A percentile compares a stretch with the other conserved stretches of the same genome.
These are phyloP conservation scores for Malurus elegans DNA, from an alignment of 2,113 vertebrate species.

Conservation along the genomic window DNA sequence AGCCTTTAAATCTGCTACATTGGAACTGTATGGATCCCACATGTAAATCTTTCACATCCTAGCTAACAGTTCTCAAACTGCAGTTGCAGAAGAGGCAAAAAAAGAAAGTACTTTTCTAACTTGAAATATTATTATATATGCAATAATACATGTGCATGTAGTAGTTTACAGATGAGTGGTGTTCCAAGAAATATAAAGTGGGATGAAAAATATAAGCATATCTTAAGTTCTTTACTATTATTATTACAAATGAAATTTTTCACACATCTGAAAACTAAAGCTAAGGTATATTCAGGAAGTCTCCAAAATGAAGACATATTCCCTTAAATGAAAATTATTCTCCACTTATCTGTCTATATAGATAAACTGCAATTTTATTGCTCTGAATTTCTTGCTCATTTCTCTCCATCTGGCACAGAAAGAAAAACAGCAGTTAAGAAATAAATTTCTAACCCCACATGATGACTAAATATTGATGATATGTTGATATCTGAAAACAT, in stretches of 20 bases:
- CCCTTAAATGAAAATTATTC: not conserved
- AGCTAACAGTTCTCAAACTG: not conserved
- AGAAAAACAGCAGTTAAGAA: constrained; percentile 6
- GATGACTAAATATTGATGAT: not conserved
- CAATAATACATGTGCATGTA: not conserved
- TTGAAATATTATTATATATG: not conserved
- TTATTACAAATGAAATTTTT: not conserved
- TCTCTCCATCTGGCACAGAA: not conserved
- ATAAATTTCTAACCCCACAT: not conserved
- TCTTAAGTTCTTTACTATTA: not conserved
- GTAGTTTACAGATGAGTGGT: not conserved
- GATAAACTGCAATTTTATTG: not conserved
- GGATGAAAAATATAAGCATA: not conserved
- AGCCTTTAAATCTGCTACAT: not conserved
- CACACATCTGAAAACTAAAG: not conserved
- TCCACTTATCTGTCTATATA: not conserved
- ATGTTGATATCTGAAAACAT: not conserved
- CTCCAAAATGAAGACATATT: constrained; percentile 5
- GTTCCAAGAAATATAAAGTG: not conserved
- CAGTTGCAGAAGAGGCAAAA: not conserved
- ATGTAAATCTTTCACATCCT: not conserved
- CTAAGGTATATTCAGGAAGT: not conserved
- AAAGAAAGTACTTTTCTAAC: not conserved
- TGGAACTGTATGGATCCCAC: not conserved
- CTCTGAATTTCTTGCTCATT: not conserved